Percentiles rank a stretch among this genome's conserved stretches.
These are phyloP conservation scores for Trissolcus brochymenae DNA, from an alignment of 2,888 invertebrate species.

Conservation along the genomic window DNA sequence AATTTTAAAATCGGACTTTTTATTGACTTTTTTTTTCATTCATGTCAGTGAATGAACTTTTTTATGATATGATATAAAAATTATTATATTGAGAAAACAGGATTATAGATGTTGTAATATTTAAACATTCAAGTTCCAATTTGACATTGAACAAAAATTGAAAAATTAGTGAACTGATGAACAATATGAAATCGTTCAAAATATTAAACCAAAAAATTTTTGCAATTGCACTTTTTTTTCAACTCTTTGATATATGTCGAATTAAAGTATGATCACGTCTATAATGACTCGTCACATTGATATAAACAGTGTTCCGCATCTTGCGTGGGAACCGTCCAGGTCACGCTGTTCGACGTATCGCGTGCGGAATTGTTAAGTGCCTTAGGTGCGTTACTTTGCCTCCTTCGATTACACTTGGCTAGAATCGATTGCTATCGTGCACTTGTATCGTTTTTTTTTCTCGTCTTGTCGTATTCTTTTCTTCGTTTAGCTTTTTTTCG, in stretches of 20 bases:
- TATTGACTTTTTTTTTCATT: constrained; percentile 15
- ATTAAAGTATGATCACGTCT: constrained; percentile 74
- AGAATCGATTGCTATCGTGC: constrained; percentile 61
- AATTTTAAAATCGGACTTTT: constrained; percentile 22
- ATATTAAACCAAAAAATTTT: neutral
- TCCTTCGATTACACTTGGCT: constrained; percentile 58
- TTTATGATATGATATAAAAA: too few relatives aligned
- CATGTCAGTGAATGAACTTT: too few relatives aligned
- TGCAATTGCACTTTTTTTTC: constrained; percentile 14
- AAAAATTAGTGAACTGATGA: too few relatives aligned
- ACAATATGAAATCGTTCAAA: too few relatives aligned
- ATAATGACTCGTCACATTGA: constrained; percentile 68
- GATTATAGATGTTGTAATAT: too few relatives aligned
- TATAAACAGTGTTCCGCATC: constrained; percentile 69
- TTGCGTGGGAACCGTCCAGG: constrained; percentile 74
- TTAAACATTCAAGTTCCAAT: too few relatives aligned
- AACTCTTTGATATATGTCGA: constrained; percentile 52
- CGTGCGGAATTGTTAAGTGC: constrained; percentile 72
- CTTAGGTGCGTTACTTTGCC: constrained; percentile 62
- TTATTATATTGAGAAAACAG: too few relatives aligned
- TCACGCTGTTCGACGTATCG: constrained; percentile 71
- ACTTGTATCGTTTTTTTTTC: constrained; percentile 54
- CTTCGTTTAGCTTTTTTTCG: constrained; percentile 5
- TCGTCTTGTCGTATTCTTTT: constrained; percentile 5
- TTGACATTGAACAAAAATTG: too few relatives aligned